phyloP scores from a whole-genome alignment of 2,888 invertebrate genomes.

The Axea sp. region DNA sequence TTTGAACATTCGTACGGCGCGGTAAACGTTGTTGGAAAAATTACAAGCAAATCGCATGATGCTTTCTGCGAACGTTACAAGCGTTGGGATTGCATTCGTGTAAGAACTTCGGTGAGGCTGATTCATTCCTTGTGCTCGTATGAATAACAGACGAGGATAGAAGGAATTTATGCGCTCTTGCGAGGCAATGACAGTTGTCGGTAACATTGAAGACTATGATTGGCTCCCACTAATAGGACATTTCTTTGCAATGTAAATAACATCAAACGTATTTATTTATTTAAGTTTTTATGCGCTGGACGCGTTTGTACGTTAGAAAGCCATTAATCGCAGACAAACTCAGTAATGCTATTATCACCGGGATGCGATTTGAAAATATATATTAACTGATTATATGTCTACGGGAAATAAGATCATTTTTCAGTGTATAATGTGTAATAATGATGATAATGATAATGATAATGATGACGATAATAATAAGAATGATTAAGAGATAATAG shows the following conservation, averaged over 20 bases:
- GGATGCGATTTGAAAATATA: slow-evolving; percentile 32
- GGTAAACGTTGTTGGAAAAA: too few relatives aligned
- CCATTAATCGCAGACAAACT: slow-evolving; percentile 30
- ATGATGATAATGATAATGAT: slow-evolving; percentile 18
- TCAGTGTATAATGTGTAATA: slow-evolving; percentile 29
- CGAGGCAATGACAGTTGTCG: too few relatives aligned
- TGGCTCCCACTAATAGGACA: slow-evolving; percentile 8
- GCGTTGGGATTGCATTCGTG: too few relatives aligned
- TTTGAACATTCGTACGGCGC: too few relatives aligned
- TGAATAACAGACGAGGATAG: too few relatives aligned
- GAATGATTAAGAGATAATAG: slow-evolving; percentile 33
- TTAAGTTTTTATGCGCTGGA: slow-evolving; percentile 49
- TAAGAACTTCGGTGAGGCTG: too few relatives aligned
- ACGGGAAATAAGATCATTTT: slow-evolving; percentile 22
- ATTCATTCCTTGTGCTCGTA: too few relatives aligned
- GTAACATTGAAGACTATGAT: slow-evolving; percentile 9
- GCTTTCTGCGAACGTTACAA: too few relatives aligned
- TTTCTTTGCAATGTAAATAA: slow-evolving; percentile 39
- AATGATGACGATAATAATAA: slow-evolving; percentile 13
- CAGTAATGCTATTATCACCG: slow-evolving; percentile 28
- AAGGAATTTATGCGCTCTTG: too few relatives aligned
- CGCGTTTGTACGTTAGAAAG: slow-evolving; percentile 40
- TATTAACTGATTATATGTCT: slow-evolving; percentile 15
- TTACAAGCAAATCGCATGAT: too few relatives aligned
- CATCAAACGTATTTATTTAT: slow-evolving; percentile 43